Base-by-base conservation (phyloP, 2,113 vertebrate species). In the Tympanuchus pallidicinctus region DNA sequence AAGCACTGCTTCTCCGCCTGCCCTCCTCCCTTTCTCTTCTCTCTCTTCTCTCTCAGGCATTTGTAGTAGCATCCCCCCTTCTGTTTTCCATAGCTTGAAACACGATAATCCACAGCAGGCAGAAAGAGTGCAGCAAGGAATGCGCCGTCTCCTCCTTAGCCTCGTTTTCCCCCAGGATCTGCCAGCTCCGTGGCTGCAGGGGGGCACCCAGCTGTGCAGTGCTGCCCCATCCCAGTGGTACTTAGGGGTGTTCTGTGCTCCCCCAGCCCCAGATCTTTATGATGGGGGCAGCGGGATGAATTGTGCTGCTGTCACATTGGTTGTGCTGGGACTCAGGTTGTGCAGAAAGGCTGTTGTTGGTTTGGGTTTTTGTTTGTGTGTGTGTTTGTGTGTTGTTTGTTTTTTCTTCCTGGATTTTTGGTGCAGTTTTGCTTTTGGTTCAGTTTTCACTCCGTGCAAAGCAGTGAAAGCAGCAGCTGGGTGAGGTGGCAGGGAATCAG, bases 31-130 rank as follows among this genome's bases (percentile, higher is more conserved):
- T 18, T 25, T 54, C 52, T 54, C 27, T 27, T 28, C 52, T 15
- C 50, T 27, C 24, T 36, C 59, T 32, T 9, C 40, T 27, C 77
- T 50, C 45, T 19, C 94, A 27, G 61, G 84, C 67, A 6, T 56
- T 8, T 43, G 78, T 82, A 63, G 92, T 66, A 93, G 82, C 93
- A 85, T 92, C 92, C 81, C 87, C 75, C n/a, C 65, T 74, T 38
- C 84, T 92, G 95, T 93, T 95, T 94, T 89, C 91, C 87, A 75
- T 21, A 42, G 70, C 83, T 72, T 28, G 88, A 94, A 95, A 93
- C 86, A 22, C 5, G 61, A 13, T 73, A 66, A 95, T 82, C 93
- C 25, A 40, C 94, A 89, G 93, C 89, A 63, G 89, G 94, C 89
- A 40, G 81, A 25, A 89, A 5, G 2, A 36, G 94, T 25, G 15